Conservation (phyloP, 2,888 invertebrate species). For the Platyscelio sp. region DNA sequence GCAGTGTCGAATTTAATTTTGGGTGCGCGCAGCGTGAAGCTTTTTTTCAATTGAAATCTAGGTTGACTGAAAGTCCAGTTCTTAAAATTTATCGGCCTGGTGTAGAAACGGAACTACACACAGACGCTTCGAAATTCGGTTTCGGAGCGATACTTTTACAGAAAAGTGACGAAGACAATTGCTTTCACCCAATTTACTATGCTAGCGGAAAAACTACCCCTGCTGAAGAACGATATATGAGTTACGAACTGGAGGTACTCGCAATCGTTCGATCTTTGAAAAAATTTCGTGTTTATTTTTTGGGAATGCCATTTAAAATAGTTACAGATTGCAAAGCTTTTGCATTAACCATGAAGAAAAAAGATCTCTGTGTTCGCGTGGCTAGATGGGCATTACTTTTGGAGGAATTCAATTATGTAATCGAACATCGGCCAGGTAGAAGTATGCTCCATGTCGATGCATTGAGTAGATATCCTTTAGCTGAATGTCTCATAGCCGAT, state of each 20-base stretch:
- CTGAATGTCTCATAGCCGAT: not conserved
- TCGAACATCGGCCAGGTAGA: not conserved
- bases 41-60: not conserved
- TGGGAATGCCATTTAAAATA: not conserved
- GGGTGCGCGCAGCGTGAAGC: not conserved
- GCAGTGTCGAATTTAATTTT: not conserved
- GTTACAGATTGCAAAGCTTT: not conserved
- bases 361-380: not conserved
- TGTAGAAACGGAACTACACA: not conserved
- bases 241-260: not conserved
- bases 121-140: conserved; percentile 8
- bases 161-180: not conserved
- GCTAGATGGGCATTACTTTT: not conserved
- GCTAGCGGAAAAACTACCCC: not conserved
- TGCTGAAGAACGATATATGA: not conserved
- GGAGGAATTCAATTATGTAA: not conserved
- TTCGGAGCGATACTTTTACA: conserved; percentile 10
- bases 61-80: not conserved
- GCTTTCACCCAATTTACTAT: conserved; percentile 3
- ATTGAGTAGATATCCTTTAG: not conserved
- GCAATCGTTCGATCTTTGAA: not conserved
- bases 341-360: not conserved
- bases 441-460: not conserved
- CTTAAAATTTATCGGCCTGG: not conserved
- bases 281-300: not conserved